Conservation (phyloP, 2,113 vertebrate genomes). For the Cichladusa arquata region DNA sequence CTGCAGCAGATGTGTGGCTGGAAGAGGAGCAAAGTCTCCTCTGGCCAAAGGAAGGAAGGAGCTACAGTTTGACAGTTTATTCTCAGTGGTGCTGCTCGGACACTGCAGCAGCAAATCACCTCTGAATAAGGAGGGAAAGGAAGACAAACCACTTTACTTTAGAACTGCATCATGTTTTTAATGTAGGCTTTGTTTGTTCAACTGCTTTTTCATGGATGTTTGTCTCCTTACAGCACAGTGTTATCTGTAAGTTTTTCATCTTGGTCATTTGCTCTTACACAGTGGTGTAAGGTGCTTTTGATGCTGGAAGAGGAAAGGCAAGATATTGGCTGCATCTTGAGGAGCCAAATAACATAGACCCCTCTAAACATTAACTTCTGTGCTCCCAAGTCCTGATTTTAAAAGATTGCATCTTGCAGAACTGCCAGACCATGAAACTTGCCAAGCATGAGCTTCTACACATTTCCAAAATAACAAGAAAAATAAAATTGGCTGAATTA, state of each 20-base stretch:
- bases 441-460: background rate
- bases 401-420: background rate
- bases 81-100: background rate
- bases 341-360: background rate
- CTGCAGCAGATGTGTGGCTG: background rate
- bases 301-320: background rate
- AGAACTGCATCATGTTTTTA: background rate
- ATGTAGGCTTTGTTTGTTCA: background rate
- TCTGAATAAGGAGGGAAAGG: background rate
- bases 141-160: background rate
- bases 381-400: background rate
- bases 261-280: background rate
- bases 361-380: background rate
- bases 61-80: background rate
- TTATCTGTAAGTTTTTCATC: background rate
- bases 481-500: background rate
- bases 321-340: background rate
- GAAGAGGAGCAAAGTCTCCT: background rate
- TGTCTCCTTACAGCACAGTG: background rate
- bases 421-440: slow-evolving; percentile 26
- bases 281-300: background rate
- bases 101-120: background rate
- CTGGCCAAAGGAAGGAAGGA: background rate
- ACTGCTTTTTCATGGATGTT: background rate
- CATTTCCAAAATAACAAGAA: background rate